A percentile compares a stretch with the other conserved stretches of the same genome.
phyloP scores from a whole-genome alignment of 2,888 invertebrate species.

The Chironomus tentans region DNA sequence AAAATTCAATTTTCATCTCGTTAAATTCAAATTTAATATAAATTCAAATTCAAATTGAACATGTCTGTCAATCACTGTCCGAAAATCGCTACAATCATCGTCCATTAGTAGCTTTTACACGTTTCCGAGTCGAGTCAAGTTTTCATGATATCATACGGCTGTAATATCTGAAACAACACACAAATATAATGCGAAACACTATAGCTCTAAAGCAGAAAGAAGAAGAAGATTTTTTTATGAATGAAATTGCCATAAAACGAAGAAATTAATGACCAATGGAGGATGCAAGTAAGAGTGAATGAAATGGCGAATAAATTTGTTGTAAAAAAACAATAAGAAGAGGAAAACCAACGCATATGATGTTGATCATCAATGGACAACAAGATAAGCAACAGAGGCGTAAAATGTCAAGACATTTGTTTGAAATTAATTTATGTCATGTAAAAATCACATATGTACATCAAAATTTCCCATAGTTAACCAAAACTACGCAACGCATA shows the following conservation, averaged over 20 bases:
- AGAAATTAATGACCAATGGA: conserved; percentile 21
- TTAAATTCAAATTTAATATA: too few species aligned
- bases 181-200: neutral
- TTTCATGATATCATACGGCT: too few species aligned
- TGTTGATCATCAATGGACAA: conserved; percentile 6
- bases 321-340: neutral
- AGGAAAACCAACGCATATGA: neutral
- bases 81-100: too few species aligned
- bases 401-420: conserved; percentile 14
- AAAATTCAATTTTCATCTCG: too few species aligned
- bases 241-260: conserved; percentile 17
- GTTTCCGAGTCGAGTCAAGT: too few species aligned
- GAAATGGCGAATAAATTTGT: neutral
- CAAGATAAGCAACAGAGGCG: conserved; percentile 7
- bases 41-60: too few species aligned
- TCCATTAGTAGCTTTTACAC: too few species aligned
- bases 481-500: too few species aligned
- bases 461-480: neutral
- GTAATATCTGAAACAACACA: neutral
- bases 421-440: conserved; percentile 17
- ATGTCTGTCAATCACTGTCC: too few species aligned
- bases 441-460: conserved; percentile 2
- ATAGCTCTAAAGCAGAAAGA: neutral
- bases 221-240: conserved; percentile 1
- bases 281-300: conserved; percentile 7